Conservation (phyloP, 2,888 invertebrate genomes). For the Drosophila leonis region DNA sequence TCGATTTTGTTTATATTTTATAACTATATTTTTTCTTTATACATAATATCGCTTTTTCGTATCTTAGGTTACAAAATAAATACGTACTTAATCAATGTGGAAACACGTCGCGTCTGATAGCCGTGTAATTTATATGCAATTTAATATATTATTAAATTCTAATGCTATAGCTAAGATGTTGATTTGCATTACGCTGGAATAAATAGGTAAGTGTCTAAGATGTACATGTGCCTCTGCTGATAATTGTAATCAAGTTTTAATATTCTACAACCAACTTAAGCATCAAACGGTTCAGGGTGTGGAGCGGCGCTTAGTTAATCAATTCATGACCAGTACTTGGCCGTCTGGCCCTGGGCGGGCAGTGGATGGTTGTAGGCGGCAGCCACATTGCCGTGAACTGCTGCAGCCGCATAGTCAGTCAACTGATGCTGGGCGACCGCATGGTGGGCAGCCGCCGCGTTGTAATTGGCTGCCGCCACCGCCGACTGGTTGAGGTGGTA, state of each 20-base stretch:
- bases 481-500: constrained; percentile 84
- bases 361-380: constrained; percentile 84
- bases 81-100: constrained; percentile 33
- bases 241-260: constrained; percentile 24
- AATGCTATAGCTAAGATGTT: constrained; percentile 61
- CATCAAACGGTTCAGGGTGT: background rate
- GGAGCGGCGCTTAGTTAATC: background rate
- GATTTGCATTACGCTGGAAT: constrained; percentile 34
- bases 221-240: constrained; percentile 59
- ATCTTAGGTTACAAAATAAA: constrained; percentile 35
- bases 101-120: constrained; percentile 58
- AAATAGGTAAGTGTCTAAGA: constrained; percentile 54
- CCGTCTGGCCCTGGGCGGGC: constrained; percentile 77
- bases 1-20: constrained; percentile 11
- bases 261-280: constrained; percentile 21
- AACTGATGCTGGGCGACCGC: constrained; percentile 79
- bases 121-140: constrained; percentile 51
- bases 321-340: constrained; percentile 84
- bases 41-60: constrained; percentile 51
- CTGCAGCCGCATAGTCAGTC: constrained; percentile 82
- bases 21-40: constrained; percentile 31
- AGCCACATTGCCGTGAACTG: constrained; percentile 81
- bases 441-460: constrained; percentile 81
- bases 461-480: constrained; percentile 83
- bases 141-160: constrained; percentile 49